Evolutionary conservation across 1,140 invertebrate species (phyloP).

Genomic region (Calliopsis andreniformis): DNA sequence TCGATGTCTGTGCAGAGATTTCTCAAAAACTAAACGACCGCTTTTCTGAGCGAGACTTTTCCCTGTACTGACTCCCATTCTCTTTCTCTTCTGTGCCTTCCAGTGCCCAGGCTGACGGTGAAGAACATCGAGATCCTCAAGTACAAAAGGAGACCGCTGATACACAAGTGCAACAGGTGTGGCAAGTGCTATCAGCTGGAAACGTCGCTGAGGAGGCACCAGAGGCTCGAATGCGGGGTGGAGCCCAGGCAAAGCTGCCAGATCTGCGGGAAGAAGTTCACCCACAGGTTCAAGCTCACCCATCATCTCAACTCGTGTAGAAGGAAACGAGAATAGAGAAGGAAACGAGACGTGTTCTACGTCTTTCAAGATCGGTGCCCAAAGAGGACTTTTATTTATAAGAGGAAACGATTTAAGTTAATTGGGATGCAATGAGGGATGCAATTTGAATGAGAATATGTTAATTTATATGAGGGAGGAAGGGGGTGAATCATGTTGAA

Average conservation of each 20-base stretch:
- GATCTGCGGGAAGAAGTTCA: slow-evolving; percentile 77
- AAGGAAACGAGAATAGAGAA: slow-evolving; percentile 32
- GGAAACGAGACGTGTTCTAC: not conserved
- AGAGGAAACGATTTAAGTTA: not conserved
- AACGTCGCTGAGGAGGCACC: slow-evolving; percentile 75
- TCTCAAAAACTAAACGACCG: not conserved
- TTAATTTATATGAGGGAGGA: too few relatives aligned
- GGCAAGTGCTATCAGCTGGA: slow-evolving; percentile 62
- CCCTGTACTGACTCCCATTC: not conserved
- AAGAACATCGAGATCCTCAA: slow-evolving; percentile 58
- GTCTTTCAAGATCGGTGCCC: too few relatives aligned
- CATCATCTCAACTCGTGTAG: slow-evolving; percentile 64
- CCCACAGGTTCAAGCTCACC: slow-evolving; percentile 74
- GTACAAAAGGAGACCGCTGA: slow-evolving; percentile 32
- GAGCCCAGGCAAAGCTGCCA: slow-evolving; percentile 75
- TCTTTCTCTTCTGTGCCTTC: slow-evolving; percentile 59
- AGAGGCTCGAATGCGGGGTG: slow-evolving; percentile 78
- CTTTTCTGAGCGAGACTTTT: not conserved
- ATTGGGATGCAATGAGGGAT: too few relatives aligned
- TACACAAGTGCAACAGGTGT: slow-evolving; percentile 63
- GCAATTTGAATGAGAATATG: too few relatives aligned
- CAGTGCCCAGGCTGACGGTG: slow-evolving; percentile 64
- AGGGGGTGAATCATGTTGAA: too few relatives aligned
- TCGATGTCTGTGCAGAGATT: not conserved
- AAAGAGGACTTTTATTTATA: too few relatives aligned